Conservation (phyloP, 2,797 vertebrate species). For the Naso thynnoides region DNA sequence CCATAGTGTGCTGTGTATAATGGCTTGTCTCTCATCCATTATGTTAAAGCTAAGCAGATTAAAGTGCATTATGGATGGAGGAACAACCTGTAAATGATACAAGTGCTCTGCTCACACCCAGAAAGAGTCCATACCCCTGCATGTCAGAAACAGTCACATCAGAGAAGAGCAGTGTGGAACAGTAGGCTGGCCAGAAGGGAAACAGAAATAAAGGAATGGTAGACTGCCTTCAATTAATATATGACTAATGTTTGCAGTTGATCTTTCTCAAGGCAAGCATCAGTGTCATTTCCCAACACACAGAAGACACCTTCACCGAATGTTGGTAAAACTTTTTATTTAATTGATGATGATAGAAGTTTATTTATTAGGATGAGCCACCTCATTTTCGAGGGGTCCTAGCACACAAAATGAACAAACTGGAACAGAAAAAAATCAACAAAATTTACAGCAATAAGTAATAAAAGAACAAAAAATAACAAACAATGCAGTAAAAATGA, state of each 20-base stretch:
- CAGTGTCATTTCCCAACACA: neutral
- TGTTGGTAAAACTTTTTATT: no score
- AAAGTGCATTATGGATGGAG: conserved; percentile 51
- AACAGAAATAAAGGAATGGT: neutral
- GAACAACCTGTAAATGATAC: conserved; percentile 53
- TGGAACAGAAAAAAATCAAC: no score
- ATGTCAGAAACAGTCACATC: conserved; percentile 47
- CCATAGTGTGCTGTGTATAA: conserved; percentile 10
- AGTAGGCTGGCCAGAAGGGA: neutral
- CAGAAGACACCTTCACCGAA: no score
- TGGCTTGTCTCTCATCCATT: conserved; percentile 42
- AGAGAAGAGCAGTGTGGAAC: conserved; percentile 1
- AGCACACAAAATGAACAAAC: no score
- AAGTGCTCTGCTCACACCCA: conserved; percentile 49
- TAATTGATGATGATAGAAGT: no score
- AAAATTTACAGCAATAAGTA: no score
- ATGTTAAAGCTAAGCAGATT: conserved; percentile 42
- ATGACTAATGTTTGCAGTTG: no score
- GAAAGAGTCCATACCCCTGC: conserved; percentile 30
- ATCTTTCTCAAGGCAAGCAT: neutral
- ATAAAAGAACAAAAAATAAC: no score
- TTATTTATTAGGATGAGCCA: no score
- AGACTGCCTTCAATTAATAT: no score
- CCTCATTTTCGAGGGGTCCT: no score
- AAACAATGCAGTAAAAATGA: no score